Percentiles rank a stretch among this genome's conserved stretches.
Evolutionary conservation across 37 sponge, comb jelly and placozoan genomes (phyloP).

Genomic region (Mnemiopsis leidyi): DNA sequence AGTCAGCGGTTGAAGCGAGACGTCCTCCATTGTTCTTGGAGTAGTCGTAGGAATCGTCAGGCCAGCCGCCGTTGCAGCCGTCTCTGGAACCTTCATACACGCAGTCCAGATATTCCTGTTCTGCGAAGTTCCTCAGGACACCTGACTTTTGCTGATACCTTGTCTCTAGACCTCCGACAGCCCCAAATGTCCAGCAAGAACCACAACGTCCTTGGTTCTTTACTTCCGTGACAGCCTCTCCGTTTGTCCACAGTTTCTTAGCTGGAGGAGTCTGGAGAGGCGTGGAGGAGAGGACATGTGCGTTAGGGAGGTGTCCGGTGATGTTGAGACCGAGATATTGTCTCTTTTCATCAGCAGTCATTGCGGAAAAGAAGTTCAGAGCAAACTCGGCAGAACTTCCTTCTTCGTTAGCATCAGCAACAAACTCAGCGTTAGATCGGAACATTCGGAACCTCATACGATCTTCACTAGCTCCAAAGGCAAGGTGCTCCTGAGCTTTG

Average conservation of each 20-base stretch:
- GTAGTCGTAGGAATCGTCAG: constrained; percentile 11
- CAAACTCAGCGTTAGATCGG: constrained; percentile 29
- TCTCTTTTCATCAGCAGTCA: background rate
- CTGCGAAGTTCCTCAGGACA: background rate
- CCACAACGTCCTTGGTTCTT: constrained; percentile 8
- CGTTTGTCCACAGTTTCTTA: constrained; percentile 16
- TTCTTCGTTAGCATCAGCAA: background rate
- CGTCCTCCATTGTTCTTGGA: background rate
- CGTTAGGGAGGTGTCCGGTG: background rate
- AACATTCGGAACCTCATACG: constrained; percentile 10
- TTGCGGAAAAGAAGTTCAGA: constrained; percentile 53
- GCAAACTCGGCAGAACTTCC: background rate
- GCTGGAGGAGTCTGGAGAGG: background rate
- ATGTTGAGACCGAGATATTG: constrained; percentile 19
- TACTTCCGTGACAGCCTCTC: background rate
- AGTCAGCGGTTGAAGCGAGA: background rate
- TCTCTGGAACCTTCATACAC: background rate
- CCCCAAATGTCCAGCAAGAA: constrained; percentile 12
- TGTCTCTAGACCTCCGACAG: background rate
- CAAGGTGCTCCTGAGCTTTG: background rate
- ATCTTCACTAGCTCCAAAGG: background rate
- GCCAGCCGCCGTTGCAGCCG: constrained; percentile 31
- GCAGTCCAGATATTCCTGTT: constrained; percentile 54
- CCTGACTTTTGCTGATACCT: background rate
- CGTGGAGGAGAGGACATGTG: background rate